Percentiles rank a stretch among this genome's conserved stretches.
Conservation (phyloP, 2,797 vertebrate species). For the Austrolebias charrua region DNA sequence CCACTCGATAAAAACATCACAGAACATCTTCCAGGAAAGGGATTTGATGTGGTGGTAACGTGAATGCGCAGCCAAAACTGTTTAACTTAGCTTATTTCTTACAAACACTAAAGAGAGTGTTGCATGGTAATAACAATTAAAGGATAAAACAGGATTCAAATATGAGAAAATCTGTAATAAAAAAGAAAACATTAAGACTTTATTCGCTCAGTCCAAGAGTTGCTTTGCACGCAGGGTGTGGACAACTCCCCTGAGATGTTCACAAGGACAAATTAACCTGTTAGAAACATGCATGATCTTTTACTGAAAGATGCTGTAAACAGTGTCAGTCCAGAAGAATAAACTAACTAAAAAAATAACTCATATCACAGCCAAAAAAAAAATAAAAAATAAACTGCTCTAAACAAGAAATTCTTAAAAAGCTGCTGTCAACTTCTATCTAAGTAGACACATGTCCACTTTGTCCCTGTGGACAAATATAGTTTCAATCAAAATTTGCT, state of each 20-base stretch:
- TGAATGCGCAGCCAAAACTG: conserved; percentile 11
- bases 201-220: conserved; percentile 46
- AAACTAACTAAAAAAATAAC: conserved; percentile 6
- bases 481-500: too few species aligned
- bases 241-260: conserved; percentile 49
- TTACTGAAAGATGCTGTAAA: not conserved
- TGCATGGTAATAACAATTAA: conserved; percentile 17
- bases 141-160: conserved; percentile 14
- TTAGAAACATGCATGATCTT: conserved; percentile 16
- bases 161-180: conserved; percentile 18
- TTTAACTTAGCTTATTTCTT: not conserved
- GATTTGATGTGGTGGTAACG: conserved; percentile 30
- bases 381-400: conserved; percentile 1
- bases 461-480: too few species aligned
- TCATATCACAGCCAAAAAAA: not conserved
- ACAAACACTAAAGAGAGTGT: conserved; percentile 2
- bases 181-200: conserved; percentile 57
- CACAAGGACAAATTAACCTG: conserved; percentile 39
- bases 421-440: conserved; percentile 28
- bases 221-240: conserved; percentile 58
- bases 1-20: conserved; percentile 19
- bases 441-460: conserved; percentile 22
- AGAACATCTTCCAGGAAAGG: conserved; percentile 21
- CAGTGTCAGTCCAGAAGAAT: conserved; percentile 4
- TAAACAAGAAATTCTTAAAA: conserved; percentile 36